Base-by-base conservation (phyloP, 2,888 invertebrate genomes). In the Lycia hirtaria region DNA sequence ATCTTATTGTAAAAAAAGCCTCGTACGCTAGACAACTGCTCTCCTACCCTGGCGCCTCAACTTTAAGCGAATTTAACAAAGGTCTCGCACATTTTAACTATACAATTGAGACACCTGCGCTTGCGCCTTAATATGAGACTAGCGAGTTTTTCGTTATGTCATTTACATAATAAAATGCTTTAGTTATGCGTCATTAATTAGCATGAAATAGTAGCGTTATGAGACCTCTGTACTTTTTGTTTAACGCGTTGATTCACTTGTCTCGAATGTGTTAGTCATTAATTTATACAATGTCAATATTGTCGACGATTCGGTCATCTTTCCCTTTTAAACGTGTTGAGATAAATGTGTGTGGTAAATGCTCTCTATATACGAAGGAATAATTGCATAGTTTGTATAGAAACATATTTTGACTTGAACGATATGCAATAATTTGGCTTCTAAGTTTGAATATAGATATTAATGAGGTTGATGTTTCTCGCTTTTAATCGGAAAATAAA, bases 291-390 rank as follows among this genome's bases (percentile, higher is more conserved):
- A n/a, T 17, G 35, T 15, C 10, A 6, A 14, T 24, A 35, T 24
- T 24, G 47, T 35, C 35, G n/a, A 14, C 20, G 20, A 24, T 26
- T 30, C 24, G 52, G 40, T 37, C 48, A 26, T 44, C 30, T 32
- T 48, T 37, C 35, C 35, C 15, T 12, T 24, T 9, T 17, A 47
- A 17, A 35, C 47, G 50, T 55, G 32, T 55, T 59, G 56, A 56
- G 54, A 55, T 55, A 48, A 47, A 60, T 64, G 60, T 7, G 60
- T 7, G 20, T 47, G 54, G 28, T 55, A 43, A 51, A 53, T 55
- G 66, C 66, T 67, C 66, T 67, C 66, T 67, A 64, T 32, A 35
- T 51, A 40, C 7, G 32, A 51, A 53, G 26, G 35, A 48, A 33
- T 51, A 52, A 59, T 32, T 52, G 64, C 56, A 59, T 62, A 66